Evolutionary conservation across 2,888 invertebrate genomes (phyloP).

Genomic region (Trichopria drosophilae): DNA sequence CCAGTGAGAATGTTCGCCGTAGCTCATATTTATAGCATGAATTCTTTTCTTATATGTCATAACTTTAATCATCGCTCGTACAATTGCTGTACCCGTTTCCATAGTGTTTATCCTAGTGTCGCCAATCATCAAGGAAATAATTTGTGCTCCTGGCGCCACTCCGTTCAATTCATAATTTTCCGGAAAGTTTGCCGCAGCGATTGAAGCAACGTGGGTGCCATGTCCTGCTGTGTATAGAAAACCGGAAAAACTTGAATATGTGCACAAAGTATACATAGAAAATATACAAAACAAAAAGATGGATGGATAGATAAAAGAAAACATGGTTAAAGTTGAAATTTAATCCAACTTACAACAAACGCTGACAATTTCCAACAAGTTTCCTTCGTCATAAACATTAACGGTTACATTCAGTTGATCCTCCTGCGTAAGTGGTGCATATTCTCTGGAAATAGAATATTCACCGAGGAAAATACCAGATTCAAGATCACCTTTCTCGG

Average conservation of each 20-base stretch:
- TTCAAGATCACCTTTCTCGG: constrained; percentile 79
- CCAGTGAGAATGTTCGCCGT: constrained; percentile 94
- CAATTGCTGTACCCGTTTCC: constrained; percentile 95
- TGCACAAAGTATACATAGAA: constrained; percentile 18
- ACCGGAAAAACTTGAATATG: neutral
- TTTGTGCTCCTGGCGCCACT: constrained; percentile 93
- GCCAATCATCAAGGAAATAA: constrained; percentile 91
- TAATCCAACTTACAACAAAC: constrained; percentile 79
- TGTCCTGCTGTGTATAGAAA: constrained; percentile 74
- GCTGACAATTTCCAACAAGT: constrained; percentile 88
- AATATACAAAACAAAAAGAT: neutral
- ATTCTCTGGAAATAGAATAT: constrained; percentile 79
- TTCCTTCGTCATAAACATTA: constrained; percentile 89
- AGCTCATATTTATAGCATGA: constrained; percentile 97
- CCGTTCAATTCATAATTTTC: constrained; percentile 88
- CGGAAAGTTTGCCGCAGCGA: constrained; percentile 88
- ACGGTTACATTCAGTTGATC: constrained; percentile 87
- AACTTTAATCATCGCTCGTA: constrained; percentile 86
- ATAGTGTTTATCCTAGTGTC: constrained; percentile 89
- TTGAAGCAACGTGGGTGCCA: constrained; percentile 97
- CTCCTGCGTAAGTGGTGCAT: constrained; percentile 71
- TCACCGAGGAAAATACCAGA: constrained; percentile 78
- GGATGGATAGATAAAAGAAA: neutral
- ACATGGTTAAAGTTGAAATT: constrained; percentile 1
- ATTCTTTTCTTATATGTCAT: constrained; percentile 70